Evolutionary conservation across 1,140 invertebrate species (phyloP).

Genomic region (Drosophila ananassae): DNA sequence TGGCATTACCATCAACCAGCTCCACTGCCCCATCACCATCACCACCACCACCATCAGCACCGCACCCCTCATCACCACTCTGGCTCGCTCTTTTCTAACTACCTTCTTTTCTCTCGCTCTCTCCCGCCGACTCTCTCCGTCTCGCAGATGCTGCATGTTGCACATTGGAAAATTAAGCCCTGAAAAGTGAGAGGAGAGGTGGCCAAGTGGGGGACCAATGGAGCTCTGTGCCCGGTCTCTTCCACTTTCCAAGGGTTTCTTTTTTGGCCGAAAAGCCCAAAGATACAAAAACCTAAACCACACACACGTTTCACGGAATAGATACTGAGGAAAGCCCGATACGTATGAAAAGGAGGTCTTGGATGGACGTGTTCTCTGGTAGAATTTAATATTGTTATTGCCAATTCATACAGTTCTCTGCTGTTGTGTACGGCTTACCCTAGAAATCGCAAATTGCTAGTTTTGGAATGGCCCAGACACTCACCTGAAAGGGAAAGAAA

Average conservation of each 20-base stretch:
- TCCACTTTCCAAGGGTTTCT: constrained; percentile 5
- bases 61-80: neutral
- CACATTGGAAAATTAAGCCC: constrained; percentile 71
- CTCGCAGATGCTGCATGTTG: constrained; percentile 49
- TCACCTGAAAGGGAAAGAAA: neutral
- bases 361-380: too few species aligned
- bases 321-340: neutral
- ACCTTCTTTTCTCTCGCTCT: constrained; percentile 3
- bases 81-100: neutral
- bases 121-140: neutral
- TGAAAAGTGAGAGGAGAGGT: constrained; percentile 35
- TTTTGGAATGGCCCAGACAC: neutral
- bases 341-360: too few species aligned
- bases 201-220: constrained; percentile 17
- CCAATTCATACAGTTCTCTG: too few species aligned
- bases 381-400: too few species aligned
- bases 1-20: neutral
- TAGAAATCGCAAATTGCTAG: too few species aligned
- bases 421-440: too few species aligned
- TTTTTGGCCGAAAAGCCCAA: constrained; percentile 18
- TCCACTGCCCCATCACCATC: neutral
- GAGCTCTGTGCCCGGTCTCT: constrained; percentile 1
- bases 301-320: constrained; percentile 13
- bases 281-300: neutral
- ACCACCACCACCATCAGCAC: neutral